Base-by-base conservation (phyloP, 2,113 vertebrate species). In the Damaliscus lunatus region DNA sequence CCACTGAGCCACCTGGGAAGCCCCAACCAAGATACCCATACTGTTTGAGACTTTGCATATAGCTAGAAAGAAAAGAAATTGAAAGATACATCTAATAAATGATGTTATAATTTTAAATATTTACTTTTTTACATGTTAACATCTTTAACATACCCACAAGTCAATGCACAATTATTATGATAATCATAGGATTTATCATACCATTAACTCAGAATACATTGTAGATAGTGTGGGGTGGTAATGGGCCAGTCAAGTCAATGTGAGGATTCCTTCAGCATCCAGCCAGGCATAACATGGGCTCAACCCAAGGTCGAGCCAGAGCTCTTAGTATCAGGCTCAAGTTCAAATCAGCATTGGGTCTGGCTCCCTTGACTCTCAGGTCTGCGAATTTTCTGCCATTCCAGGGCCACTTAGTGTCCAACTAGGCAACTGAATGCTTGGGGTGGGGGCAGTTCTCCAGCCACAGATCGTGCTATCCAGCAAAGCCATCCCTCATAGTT, bases 201-300 rank as follows among this genome's bases (percentile, higher is more conserved):
- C 6, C 29, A 11, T 31, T 40, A 33, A 60, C n/a, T 80, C 46
- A 17, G 40, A 88, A 25, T 27, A 36, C 8, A 0, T 16, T n/a
- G 27, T 4, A 46, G 29, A 40, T 17, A 21, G 31, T 7, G 6
- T 6, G 14, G 31, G 50, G 36, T 33, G 15, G 31, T 74, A 33
- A 60, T 1, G 7, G 10, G 21, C 14, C 60, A 33, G 40, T 60
- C 0, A 94, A 88, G 23, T 74, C 50, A 15, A 2, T 0, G 15
- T 67, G 21, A 21, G 0, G 2, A 10, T 3, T 13, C 31, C 1
- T 5, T 4, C 1, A 15, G 4, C 9, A 6, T 14, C 27, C 12
- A 3, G 29, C 27, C 4, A 3, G 19, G 33, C 2, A 1, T 52
- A 21, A n/a, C 23, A 1, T 23, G 40, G 7, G 48, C n/a, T 7